A percentile compares a stretch with the other conserved stretches of the same genome.
phyloP scores from a whole-genome alignment of 1,140 invertebrate genomes.

The Platorchestia sp. region DNA sequence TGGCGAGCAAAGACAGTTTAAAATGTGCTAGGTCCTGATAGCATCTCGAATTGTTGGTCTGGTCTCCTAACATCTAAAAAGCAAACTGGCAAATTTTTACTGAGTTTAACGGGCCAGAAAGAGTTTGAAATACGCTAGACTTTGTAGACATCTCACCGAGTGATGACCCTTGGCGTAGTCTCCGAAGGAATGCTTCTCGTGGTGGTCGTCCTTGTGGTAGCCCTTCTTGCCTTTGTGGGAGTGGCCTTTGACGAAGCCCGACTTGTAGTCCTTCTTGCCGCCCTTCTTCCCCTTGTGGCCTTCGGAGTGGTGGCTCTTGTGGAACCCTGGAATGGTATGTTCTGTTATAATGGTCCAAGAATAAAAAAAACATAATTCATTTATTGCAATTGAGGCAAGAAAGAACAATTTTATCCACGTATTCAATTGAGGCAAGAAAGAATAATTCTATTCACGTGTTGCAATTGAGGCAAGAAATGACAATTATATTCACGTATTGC shows the following conservation, averaged over 20 bases:
- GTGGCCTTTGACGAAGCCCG: conserved; percentile 13
- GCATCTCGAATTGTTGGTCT: too few species aligned
- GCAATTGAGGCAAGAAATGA: too few species aligned
- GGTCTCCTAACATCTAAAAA: not conserved
- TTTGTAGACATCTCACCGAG: not conserved
- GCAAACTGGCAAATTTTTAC: not conserved
- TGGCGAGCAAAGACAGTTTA: too few species aligned
- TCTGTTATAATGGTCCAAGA: not conserved
- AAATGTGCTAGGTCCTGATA: too few species aligned
- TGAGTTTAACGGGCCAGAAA: not conserved
- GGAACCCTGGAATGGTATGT: not conserved
- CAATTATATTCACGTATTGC: too few species aligned
- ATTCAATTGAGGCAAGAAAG: too few species aligned
- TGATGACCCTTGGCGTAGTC: conserved; percentile 36
- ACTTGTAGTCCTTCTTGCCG: conserved; percentile 8
- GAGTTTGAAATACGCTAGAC: not conserved
- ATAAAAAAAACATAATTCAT: too few species aligned
- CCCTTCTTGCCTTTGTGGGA: conserved; percentile 43
- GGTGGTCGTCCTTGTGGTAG: conserved; percentile 31
- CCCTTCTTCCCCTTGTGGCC: conserved; percentile 1
- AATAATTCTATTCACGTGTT: too few species aligned
- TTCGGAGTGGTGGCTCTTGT: not conserved
- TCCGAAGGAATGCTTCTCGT: conserved; percentile 20
- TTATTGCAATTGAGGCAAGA: too few species aligned
- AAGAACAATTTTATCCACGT: too few species aligned